Conservation (phyloP, 2,797 vertebrate species). For the Poecilia picta region DNA sequence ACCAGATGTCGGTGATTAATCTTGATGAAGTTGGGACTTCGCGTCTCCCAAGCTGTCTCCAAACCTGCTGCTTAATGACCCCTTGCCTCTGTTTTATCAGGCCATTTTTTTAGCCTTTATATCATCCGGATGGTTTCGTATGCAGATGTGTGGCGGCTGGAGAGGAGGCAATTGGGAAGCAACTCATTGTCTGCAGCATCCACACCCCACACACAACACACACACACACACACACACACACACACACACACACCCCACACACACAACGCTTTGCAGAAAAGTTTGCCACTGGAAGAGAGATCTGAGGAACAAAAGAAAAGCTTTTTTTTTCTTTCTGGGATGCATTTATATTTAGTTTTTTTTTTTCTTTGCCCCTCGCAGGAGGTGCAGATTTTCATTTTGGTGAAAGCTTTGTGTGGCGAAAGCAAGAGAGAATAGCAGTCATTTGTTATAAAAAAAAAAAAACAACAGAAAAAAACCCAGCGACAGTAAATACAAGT, state of each 20-base stretch:
- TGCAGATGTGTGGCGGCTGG: conserved; percentile 52
- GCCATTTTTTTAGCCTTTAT: conserved; percentile 71
- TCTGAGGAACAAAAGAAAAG: conserved; percentile 7
- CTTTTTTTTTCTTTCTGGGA: background rate
- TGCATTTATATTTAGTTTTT: background rate
- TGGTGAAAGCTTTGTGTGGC: conserved; percentile 7
- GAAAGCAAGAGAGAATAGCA: background rate
- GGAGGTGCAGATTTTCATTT: conserved; percentile 15
- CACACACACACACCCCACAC: background rate
- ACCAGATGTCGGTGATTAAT: conserved; percentile 81
- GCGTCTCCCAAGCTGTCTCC: conserved; percentile 70
- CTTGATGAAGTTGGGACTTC: conserved; percentile 78
- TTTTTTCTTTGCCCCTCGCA: conserved; percentile 7
- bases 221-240: background rate
- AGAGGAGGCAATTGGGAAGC: conserved; percentile 15
- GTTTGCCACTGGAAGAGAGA: background rate
- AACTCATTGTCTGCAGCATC: conserved; percentile 26
- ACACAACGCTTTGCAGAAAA: background rate
- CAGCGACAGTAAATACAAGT: background rate
- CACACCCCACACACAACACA: no score
- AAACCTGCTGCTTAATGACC: conserved; percentile 79
- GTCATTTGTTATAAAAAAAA: background rate
- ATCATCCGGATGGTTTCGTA: conserved; percentile 58
- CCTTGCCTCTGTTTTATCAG: conserved; percentile 74
- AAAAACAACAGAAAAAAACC: background rate